These are phyloP conservation scores for Enteromius argenteus DNA, from an alignment of 2,797 vertebrate genomes.

Conservation along the genomic window DNA sequence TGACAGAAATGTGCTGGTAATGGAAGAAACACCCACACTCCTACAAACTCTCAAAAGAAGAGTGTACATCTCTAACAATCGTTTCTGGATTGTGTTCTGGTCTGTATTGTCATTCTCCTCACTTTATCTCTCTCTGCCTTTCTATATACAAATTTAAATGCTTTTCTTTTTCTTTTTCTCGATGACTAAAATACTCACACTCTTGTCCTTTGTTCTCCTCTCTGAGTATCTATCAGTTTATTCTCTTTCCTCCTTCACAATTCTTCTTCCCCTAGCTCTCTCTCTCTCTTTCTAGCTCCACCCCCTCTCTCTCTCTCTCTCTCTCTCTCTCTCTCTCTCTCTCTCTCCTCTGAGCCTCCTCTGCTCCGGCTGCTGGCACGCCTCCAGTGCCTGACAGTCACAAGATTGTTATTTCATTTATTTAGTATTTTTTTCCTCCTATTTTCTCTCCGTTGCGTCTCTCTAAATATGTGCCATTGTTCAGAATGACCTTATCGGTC, in stretches of 20 bases:
- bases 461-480: constrained; percentile 35
- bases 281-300: neutral
- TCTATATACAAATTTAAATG: too few relatives aligned
- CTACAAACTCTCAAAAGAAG: neutral
- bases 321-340: neutral
- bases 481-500: constrained; percentile 32
- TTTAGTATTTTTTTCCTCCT: constrained; percentile 49
- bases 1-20: neutral
- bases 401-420: constrained; percentile 60
- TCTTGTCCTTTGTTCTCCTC: constrained; percentile 23
- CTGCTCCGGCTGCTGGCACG: constrained; percentile 44
- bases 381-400: constrained; percentile 59
- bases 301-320: constrained; percentile 3
- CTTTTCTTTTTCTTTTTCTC: neutral
- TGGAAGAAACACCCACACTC: constrained; percentile 13
- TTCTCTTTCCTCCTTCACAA: constrained; percentile 10
- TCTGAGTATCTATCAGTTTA: constrained; percentile 14
- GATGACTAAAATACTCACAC: neutral
- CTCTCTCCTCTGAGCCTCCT: constrained; percentile 3
- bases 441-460: constrained; percentile 36
- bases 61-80: neutral
- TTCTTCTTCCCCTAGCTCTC: constrained; percentile 14
- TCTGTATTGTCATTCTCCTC: constrained; percentile 18
- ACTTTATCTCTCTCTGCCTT: neutral
- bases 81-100: neutral